A percentile compares a stretch with the other conserved stretches of the same genome.
phyloP scores from a whole-genome alignment of 1,140 invertebrate genomes.

The Laupala kohalensis region DNA sequence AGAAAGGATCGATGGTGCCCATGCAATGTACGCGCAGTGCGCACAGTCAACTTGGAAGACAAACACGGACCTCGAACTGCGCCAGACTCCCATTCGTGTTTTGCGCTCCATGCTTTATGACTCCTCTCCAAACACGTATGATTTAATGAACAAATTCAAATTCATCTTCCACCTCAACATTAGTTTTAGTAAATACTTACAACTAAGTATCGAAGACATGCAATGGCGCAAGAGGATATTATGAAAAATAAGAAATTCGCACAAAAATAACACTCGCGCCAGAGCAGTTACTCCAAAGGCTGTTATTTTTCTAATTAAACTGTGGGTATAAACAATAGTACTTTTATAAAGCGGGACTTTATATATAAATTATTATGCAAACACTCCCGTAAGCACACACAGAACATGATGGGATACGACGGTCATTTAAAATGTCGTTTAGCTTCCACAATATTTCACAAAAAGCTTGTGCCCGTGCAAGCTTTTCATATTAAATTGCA shows the following conservation, averaged over 20 bases:
- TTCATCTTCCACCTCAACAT: not conserved
- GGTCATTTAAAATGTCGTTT: constrained; percentile 9
- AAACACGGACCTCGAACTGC: not conserved
- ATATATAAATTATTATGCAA: not conserved
- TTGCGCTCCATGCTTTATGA: not conserved
- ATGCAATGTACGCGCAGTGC: no score
- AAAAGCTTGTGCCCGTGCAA: not conserved
- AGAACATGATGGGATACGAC: not conserved
- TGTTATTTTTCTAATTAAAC: not conserved
- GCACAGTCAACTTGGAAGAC: no score
- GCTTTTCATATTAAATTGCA: constrained; percentile 8
- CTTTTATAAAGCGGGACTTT: not conserved
- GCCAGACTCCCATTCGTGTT: not conserved
- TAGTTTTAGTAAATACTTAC: not conserved
- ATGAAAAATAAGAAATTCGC: not conserved
- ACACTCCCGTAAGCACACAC: not conserved
- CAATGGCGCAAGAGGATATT: not conserved
- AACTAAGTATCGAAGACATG: not conserved
- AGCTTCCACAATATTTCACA: constrained; percentile 6
- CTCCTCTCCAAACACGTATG: not conserved
- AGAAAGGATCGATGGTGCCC: no score
- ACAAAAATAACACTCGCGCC: not conserved
- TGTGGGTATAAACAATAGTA: not conserved
- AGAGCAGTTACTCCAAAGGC: no score
- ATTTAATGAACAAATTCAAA: not conserved